phyloP scores from a whole-genome alignment of 2,888 invertebrate species.

The Eilema griseolum region DNA sequence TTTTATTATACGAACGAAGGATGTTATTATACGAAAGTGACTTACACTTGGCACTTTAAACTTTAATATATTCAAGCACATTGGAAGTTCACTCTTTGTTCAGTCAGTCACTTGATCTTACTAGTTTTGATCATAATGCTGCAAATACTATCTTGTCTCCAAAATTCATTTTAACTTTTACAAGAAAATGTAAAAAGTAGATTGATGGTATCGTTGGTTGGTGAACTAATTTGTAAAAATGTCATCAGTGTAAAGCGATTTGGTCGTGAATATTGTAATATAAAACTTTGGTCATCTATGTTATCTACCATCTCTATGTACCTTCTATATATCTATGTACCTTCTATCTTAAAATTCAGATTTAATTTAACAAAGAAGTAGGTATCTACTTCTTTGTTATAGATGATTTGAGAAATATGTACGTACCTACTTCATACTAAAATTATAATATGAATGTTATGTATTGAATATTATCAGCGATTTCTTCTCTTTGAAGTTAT shows the following conservation, averaged over 20 bases:
- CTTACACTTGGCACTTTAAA: background rate
- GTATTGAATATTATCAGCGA: no score
- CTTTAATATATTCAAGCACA: background rate
- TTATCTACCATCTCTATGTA: background rate
- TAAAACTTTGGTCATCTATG: background rate
- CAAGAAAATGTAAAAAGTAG: background rate
- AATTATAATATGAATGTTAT: no score
- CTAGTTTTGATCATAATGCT: background rate
- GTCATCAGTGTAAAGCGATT: background rate
- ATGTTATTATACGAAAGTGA: background rate
- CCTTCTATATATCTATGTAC: no score
- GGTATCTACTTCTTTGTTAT: slow-evolving; percentile 1
- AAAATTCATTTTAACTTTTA: background rate
- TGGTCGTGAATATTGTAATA: background rate
- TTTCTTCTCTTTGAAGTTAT: no score
- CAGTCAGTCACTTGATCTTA: background rate
- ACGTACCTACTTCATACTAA: background rate
- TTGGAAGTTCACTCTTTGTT: background rate
- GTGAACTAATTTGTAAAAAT: background rate
- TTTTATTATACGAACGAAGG: no score
- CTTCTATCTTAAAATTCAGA: background rate
- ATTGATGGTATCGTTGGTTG: background rate
- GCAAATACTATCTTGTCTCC: background rate
- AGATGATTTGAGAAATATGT: background rate
- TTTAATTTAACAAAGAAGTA: background rate